Base-by-base conservation (phyloP, 2,113 vertebrate genomes). In the Malurus alboscapulatus region DNA sequence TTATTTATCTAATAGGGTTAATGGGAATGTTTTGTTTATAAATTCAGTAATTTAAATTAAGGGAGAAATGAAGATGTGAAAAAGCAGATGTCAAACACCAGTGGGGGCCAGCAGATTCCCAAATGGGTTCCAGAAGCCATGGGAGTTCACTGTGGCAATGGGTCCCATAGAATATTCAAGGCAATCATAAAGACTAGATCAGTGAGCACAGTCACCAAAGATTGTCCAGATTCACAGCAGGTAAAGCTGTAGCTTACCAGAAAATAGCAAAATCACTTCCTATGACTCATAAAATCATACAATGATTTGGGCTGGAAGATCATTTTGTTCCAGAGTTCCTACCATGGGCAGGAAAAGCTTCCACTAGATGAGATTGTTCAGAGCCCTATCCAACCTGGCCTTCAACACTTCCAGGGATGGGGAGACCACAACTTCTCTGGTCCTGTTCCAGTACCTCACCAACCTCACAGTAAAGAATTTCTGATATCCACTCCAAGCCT, bases 31-130 rank as follows among this genome's bases (percentile, higher is more conserved):
- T 81, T 59, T 69, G 4, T 48, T 66, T 24, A n/a, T 45, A 54
- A 67, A 74, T 61, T 53, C 20, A 53, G 6, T 45, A 29, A 62
- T 66, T 82, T 53, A 74, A 57, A 77, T 57, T 24, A 57, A 51
- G 3, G 8, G 14, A 58, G 21, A 74, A 78, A 66, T 36, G 6
- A 40, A 86, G 25, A 27, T 12, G 9, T 17, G 6, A 50, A 78
- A 75, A 88, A 75, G 19, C 29, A 78, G n/a, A n/a, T 30, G 8
- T 44, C 14, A 40, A 48, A 6, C 32, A 80, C 17, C 7, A n/a
- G 10, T 14, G 14, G 18, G 21, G 4, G 8, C 9, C 6, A 7
- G 21, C 0, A 0, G 47, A 5, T 79, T 53, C n/a, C 34, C 62
- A 19, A 7, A 3, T 25, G 16, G 6, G 8, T 15, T 8, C 7